These are phyloP conservation scores for Paratrypauchen microcephalus DNA, from an alignment of 2,797 vertebrate genomes.

Conservation along the genomic window DNA sequence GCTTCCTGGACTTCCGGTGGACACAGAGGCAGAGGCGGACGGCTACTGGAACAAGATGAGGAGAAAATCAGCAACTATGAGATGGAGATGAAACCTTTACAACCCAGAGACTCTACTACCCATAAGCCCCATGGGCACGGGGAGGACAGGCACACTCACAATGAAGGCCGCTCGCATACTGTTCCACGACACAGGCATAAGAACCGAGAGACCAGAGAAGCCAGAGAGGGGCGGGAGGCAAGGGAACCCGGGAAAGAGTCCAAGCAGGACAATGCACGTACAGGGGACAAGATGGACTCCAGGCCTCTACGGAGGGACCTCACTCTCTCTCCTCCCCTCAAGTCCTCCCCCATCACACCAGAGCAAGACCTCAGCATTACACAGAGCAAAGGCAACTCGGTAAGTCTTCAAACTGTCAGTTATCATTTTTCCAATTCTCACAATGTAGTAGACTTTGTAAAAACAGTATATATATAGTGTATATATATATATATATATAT, in stretches of 20 bases:
- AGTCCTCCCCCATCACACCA: slow-evolving; percentile 89
- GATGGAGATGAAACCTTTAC: slow-evolving; percentile 97
- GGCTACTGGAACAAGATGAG: slow-evolving; percentile 90
- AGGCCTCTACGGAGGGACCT: slow-evolving; percentile 91
- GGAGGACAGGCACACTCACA: slow-evolving; percentile 83
- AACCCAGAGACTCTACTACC: slow-evolving; percentile 90
- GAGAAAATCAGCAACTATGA: slow-evolving; percentile 96
- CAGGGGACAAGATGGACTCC: slow-evolving; percentile 84
- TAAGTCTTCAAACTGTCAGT: slow-evolving; percentile 73
- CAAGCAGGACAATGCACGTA: slow-evolving; percentile 81
- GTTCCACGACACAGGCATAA: slow-evolving; percentile 87
- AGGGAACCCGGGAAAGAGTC: slow-evolving; percentile 73
- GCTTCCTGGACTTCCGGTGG: slow-evolving; percentile 90
- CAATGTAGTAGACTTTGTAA: not conserved
- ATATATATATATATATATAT: too few species aligned
- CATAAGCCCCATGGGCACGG: slow-evolving; percentile 85
- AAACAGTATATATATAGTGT: too few species aligned
- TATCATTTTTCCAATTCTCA: not conserved
- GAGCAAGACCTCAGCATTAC: slow-evolving; percentile 84
- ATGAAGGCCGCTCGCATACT: slow-evolving; percentile 78
- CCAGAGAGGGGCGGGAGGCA: slow-evolving; percentile 53
- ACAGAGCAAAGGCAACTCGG: slow-evolving; percentile 87
- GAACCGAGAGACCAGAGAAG: slow-evolving; percentile 70
- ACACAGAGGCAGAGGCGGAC: slow-evolving; percentile 76
- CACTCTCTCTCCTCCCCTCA: slow-evolving; percentile 91